Evolutionary conservation across 2,113 vertebrate species (phyloP).

Genomic region (Motacilla tschutschensis): DNA sequence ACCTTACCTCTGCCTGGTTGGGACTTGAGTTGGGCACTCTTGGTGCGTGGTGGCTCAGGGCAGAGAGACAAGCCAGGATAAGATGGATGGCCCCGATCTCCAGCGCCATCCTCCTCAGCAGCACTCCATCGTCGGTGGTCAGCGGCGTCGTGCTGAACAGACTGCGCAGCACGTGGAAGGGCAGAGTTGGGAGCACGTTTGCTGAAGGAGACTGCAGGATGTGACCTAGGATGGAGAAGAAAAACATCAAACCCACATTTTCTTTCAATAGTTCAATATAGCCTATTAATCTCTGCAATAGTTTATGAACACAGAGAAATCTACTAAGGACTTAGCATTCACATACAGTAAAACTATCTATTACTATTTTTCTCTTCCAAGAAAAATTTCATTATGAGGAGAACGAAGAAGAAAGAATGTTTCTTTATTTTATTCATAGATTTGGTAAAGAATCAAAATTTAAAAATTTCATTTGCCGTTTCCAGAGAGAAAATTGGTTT

Average conservation of each 20-base stretch:
- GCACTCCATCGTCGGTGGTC: conserved; percentile 93
- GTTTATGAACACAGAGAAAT: neutral
- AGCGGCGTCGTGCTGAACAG: conserved; percentile 91
- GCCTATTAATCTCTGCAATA: neutral
- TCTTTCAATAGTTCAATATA: neutral
- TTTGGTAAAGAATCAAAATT: neutral
- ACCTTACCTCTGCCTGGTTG: conserved; percentile 87
- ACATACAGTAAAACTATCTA: neutral
- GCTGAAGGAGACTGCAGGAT: conserved; percentile 97
- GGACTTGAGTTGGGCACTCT: conserved; percentile 85
- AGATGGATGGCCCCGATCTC: conserved; percentile 96
- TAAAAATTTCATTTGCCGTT: neutral
- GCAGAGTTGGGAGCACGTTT: conserved; percentile 93
- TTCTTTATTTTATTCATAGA: neutral
- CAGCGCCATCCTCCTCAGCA: conserved; percentile 93
- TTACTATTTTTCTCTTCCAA: neutral
- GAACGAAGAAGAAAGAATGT: neutral
- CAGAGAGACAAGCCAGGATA: conserved; percentile 95
- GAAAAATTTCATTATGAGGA: neutral
- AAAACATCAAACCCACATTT: neutral
- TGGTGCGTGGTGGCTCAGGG: conserved; percentile 94
- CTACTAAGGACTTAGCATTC: neutral
- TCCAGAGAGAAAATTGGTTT: neutral
- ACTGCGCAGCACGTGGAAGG: conserved; percentile 92
- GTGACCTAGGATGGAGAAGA: conserved; percentile 78